Conservation (phyloP, 2,797 vertebrate genomes). For the Hydrocynus forskahlii region DNA sequence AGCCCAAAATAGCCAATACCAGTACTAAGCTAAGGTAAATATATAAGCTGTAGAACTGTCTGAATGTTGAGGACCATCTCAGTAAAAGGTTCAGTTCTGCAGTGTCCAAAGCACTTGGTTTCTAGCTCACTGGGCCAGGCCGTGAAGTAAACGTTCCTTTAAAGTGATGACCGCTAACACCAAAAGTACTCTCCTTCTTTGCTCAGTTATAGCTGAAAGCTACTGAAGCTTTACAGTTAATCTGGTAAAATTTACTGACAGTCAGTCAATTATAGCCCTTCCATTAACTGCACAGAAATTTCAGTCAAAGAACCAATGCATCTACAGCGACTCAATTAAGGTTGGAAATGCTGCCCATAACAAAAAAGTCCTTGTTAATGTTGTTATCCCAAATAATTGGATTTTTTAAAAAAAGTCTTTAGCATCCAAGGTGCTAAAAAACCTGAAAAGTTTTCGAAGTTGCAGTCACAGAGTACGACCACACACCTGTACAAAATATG, state of each 20-base stretch:
- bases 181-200: neutral
- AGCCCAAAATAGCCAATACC: neutral
- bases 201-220: neutral
- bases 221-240: neutral
- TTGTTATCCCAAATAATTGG: neutral
- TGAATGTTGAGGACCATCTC: no score
- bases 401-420: neutral
- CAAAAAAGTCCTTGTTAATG: neutral
- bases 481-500: constrained; percentile 12
- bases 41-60: neutral
- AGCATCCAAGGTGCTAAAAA: constrained; percentile 13
- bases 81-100: neutral
- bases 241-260: neutral
- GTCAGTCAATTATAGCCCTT: constrained; percentile 10
- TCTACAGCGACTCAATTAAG: neutral
- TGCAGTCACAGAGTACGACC: constrained; percentile 13
- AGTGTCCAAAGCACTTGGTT: neutral
- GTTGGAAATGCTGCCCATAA: neutral
- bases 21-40: neutral
- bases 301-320: constrained; percentile 19
- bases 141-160: neutral
- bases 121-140: neutral
- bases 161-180: neutral
- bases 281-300: constrained; percentile 2
- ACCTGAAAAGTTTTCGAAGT: neutral